Conservation (phyloP, 2,888 invertebrate genomes). For the Lasioglossum morio region DNA sequence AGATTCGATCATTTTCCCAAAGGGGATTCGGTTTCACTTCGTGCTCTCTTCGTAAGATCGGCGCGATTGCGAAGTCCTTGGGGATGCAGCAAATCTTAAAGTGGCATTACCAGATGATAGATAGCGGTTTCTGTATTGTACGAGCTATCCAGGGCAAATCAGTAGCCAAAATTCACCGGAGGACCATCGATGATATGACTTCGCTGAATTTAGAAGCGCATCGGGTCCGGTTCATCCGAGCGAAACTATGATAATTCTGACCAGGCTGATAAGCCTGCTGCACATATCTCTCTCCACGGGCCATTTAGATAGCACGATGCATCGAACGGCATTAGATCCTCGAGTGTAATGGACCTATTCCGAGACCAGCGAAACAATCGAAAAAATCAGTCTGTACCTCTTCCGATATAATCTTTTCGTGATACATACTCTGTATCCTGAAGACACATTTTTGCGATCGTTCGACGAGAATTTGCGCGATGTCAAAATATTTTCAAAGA, state of each 20-base stretch:
- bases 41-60: not conserved
- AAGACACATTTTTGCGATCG: not conserved
- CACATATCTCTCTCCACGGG: constrained; percentile 7
- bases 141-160: constrained; percentile 6
- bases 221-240: constrained; percentile 8
- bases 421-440: not conserved
- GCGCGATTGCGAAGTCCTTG: not conserved
- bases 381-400: not conserved
- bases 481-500: not conserved
- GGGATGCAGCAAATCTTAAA: not conserved
- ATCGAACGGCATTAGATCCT: constrained; percentile 5
- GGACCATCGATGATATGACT: constrained; percentile 8
- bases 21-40: not conserved
- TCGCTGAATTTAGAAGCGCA: constrained; percentile 27
- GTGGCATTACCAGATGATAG: not conserved
- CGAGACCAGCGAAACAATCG: not conserved
- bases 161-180: constrained; percentile 2
- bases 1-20: not conserved
- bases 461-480: not conserved
- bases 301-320: constrained; percentile 37
- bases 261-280: constrained; percentile 10
- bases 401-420: not conserved
- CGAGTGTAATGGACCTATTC: constrained; percentile 1
- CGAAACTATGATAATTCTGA: constrained; percentile 32
- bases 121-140: not conserved